These are phyloP conservation scores for Epistrophe eligans DNA, from an alignment of 2,888 invertebrate genomes.

Conservation along the genomic window DNA sequence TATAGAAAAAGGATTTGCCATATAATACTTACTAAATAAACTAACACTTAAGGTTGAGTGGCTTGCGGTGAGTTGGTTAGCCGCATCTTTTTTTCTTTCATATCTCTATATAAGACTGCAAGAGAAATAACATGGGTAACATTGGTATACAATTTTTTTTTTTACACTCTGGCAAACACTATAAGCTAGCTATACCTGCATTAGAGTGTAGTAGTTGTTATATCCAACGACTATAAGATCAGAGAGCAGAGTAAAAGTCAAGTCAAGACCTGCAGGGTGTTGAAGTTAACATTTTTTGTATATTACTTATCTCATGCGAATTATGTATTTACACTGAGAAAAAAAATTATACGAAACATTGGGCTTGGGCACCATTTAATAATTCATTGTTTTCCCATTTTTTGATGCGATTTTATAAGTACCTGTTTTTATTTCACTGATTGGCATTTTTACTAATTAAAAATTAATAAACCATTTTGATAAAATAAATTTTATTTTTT, in stretches of 20 bases:
- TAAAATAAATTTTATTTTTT: too few species aligned
- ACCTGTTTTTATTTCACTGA: too few species aligned
- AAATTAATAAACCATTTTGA: too few species aligned
- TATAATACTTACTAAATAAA: conserved; percentile 75
- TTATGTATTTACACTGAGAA: conserved; percentile 35
- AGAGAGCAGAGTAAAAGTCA: conserved; percentile 25
- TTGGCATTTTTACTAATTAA: too few species aligned
- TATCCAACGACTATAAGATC: not conserved
- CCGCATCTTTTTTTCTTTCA: conserved; percentile 39
- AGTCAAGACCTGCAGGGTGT: conserved; percentile 64
- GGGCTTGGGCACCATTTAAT: too few species aligned
- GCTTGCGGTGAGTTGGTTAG: conserved; percentile 65
- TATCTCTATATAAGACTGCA: conserved; percentile 36
- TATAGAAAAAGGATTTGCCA: conserved; percentile 64
- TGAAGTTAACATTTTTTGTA: conserved; percentile 67
- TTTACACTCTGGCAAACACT: conserved; percentile 2
- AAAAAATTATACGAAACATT: not conserved
- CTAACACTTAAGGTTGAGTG: conserved; percentile 75
- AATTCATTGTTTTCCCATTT: too few species aligned
- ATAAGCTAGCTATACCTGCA: conserved; percentile 20
- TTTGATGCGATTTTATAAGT: too few species aligned
- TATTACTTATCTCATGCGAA: conserved; percentile 66
- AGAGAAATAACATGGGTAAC: conserved; percentile 39
- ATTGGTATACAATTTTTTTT: conserved; percentile 39
- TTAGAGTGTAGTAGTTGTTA: conserved; percentile 34